Base-by-base conservation (phyloP, 2,113 vertebrate species). In the Dromaius novaehollandiae region DNA sequence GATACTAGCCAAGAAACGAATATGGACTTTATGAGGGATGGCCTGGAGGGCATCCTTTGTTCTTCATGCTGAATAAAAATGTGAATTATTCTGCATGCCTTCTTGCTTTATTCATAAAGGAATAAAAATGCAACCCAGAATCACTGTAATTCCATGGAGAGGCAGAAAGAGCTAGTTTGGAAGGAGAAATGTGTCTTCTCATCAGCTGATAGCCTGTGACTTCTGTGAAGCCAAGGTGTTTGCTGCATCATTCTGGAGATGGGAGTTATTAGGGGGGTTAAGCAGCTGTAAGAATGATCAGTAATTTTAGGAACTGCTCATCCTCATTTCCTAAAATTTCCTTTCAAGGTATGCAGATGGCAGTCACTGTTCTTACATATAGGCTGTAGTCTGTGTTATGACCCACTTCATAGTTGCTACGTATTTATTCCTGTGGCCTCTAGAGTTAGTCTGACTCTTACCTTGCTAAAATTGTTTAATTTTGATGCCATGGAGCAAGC, bases 191-290 rank as follows among this genome's bases (percentile, higher is more conserved):
- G 34, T 25, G 15, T 53, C 20, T 53, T 46, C n/a, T 64, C 36
- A 18, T 64, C 12, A 4, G 20, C 15, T 20, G 21, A 7, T 8
- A 50, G 13, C 30, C 34, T 0, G 0, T 38, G 38, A 3, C 0
- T 26, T 68, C 21, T 51, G 78, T 8, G 11, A 9, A 48, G 71
- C 11, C 38, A 48, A 26, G 9, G 8, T 83, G 25, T 79, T 82
- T n/a, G 64, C 50, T 30, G 19, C 10, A 1, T 44, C 2, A 0
- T 13, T 80, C 68, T 38, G 58, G 3, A 4, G 46, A 50, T 89
- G 24, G 16, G 18, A 9, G 1, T 87, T 85, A 82, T 89, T 30
- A 55, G 66, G 26, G 58, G 44, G 40, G 11, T 58, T 84, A 16
- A 63, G 28, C 24, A 66, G 53, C 3, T 74, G 4, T 56, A 83